phyloP scores from a whole-genome alignment of 2,888 invertebrate species.

The Cloeon dipterum region DNA sequence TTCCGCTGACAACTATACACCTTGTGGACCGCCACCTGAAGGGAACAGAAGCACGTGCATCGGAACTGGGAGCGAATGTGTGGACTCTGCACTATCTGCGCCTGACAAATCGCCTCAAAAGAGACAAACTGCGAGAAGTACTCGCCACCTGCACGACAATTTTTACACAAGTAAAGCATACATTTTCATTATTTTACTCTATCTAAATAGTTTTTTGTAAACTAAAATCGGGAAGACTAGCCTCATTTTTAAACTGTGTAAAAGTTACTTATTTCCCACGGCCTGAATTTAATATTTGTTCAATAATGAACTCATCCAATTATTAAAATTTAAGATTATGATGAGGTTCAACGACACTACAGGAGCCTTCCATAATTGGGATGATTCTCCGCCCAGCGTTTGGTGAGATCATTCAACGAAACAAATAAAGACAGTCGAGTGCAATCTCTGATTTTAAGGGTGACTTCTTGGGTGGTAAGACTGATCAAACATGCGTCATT shows the following conservation, averaged over 20 bases:
- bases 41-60: constrained; percentile 24
- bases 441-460: too few species aligned
- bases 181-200: too few species aligned
- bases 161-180: constrained; percentile 16
- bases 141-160: constrained; percentile 17
- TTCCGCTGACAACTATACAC: constrained; percentile 13
- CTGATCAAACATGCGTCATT: constrained; percentile 22
- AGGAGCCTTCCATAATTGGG: constrained; percentile 16
- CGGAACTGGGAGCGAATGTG: constrained; percentile 27
- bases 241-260: background rate
- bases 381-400: constrained; percentile 16
- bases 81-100: constrained; percentile 26
- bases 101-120: constrained; percentile 23
- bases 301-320: background rate
- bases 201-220: too few species aligned
- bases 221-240: too few species aligned
- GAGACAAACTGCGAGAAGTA: constrained; percentile 14
- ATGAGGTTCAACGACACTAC: background rate
- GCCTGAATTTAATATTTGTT: background rate
- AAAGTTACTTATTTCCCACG: background rate
- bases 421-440: too few species aligned
- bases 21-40: constrained; percentile 21
- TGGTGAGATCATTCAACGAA: too few species aligned
- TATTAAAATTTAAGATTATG: background rate
- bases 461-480: constrained; percentile 25